phyloP scores from a whole-genome alignment of 1,140 invertebrate species.

The Drosophila orena region DNA sequence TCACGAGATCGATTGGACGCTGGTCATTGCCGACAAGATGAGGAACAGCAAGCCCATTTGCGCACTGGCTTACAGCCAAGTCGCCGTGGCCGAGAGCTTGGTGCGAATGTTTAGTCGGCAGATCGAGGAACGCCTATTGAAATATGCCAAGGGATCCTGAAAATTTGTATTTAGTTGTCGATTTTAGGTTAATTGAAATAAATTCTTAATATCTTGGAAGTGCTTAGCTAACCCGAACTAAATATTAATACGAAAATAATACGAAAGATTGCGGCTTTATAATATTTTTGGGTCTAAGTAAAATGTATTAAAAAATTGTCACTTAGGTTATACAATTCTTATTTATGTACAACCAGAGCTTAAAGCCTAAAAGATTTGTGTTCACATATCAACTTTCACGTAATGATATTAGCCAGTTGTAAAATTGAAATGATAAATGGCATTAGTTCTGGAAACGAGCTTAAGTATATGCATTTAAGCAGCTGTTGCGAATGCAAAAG shows the following conservation, averaged over 20 bases:
- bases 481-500: background rate
- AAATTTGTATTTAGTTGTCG: background rate
- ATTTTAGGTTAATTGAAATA: background rate
- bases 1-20: constrained; percentile 98
- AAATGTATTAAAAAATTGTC: no score
- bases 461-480: background rate
- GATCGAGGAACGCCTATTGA: constrained; percentile 40
- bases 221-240: background rate
- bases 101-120: constrained; percentile 22
- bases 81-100: constrained; percentile 7
- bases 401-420: background rate
- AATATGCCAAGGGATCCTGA: constrained; percentile 8
- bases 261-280: no score
- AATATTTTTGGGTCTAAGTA: no score
- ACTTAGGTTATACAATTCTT: no score
- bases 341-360: background rate
- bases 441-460: background rate
- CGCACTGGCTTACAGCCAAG: constrained; percentile 89
- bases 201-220: background rate
- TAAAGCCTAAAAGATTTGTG: constrained; percentile 6
- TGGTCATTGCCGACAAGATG: constrained; percentile 99
- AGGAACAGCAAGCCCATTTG: constrained; percentile 98
- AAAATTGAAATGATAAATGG: background rate
- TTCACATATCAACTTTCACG: background rate
- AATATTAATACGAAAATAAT: no score